Conservation (phyloP, 2,888 invertebrate genomes). For the Gasteruption jaculator region DNA sequence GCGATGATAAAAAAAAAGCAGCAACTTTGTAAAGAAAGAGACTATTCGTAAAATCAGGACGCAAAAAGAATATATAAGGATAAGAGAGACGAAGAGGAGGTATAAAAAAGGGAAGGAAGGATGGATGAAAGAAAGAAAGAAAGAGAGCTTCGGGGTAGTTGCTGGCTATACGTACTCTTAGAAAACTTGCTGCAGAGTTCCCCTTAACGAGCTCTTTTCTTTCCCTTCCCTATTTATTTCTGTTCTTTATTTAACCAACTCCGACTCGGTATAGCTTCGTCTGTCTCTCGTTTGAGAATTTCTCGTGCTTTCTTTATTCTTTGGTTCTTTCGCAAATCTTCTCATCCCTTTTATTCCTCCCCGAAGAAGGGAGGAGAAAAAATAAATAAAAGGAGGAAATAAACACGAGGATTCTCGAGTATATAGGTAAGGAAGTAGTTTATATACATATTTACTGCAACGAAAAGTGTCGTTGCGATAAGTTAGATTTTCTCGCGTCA, state of each 20-base stretch:
- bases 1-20: conserved; percentile 7
- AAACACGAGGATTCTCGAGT: no score
- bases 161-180: conserved; percentile 41
- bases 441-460: no score
- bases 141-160: conserved; percentile 33
- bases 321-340: background rate
- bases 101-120: conserved; percentile 27
- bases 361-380: no score
- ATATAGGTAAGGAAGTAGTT: no score
- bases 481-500: no score
- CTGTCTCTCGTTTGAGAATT: conserved; percentile 22
- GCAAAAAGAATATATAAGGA: conserved; percentile 15
- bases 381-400: no score
- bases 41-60: conserved; percentile 19
- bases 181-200: conserved; percentile 40
- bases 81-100: conserved; percentile 19
- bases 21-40: conserved; percentile 6
- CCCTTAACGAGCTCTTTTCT: conserved; percentile 45
- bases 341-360: background rate
- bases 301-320: conserved; percentile 1
- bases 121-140: conserved; percentile 20
- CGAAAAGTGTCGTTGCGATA: no score
- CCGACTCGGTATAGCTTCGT: conserved; percentile 26
- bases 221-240: conserved; percentile 48
- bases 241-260: conserved; percentile 50